Evolutionary conservation across 2,888 invertebrate genomes (phyloP), one percentile per base, ranked within the genome.

Genomic region (Campoplex nolae): DNA sequence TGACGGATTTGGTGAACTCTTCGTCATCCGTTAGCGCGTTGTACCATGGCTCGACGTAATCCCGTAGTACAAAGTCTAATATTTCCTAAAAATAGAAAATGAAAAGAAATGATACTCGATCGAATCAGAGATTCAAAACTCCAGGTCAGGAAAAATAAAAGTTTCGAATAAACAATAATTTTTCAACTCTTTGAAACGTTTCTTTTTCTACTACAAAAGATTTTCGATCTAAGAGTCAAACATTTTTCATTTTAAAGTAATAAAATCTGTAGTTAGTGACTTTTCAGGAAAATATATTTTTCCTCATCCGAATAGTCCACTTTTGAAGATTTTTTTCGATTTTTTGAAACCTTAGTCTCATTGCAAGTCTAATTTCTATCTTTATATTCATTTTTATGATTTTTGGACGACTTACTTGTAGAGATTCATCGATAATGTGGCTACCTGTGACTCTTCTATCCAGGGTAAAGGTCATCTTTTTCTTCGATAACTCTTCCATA

Each of bases 1-100:
- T 96, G 54, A 97, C 96, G 88, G 96, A 95, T 93, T 97, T 95
- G 54, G 96, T 95, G 92, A 98, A 97, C 92, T 97, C 97, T 90
- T 97, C 96, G 94, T 98, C 97, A 91, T 96, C 96, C 0, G 97
- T 96, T 90, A 97, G 93, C 85, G 96, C 93, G 92, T 95, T 95
- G 92, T 97, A 97, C 97, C 97, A 97, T 0, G 97, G 96, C 88
- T 96, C 96, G 70, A 98, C 96, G 95, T 98, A 98, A 94, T 98
- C 98, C 93, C 97, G 95, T 77, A 98, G 96, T 78, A 98, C 96
- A 89, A 97, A 97, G 87, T 96, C 96, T 90, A 98, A 95, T 92
- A 98, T 98, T 95, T 98, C 97, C 94, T 94, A 83, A 23, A 91
- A 91, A 75, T 62, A 16, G 42, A 79, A 67, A 79, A 86, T 9